These are phyloP conservation scores for Python bivittatus DNA, from an alignment of 2,113 vertebrate species.

Conservation along the genomic window DNA sequence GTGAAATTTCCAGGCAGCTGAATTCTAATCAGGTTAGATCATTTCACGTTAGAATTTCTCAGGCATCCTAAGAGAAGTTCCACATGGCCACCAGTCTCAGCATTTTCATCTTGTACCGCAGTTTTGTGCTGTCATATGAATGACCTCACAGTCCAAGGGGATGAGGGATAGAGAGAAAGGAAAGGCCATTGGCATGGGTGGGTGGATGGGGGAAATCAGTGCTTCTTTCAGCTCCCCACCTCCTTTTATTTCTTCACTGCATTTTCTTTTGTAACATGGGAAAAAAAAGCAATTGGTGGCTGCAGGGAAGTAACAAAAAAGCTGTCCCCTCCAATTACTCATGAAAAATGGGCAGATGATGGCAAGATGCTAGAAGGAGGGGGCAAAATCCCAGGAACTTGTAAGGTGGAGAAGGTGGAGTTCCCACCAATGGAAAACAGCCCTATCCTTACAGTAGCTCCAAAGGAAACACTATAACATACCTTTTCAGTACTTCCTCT, in stretches of 20 bases:
- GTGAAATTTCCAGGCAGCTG: not conserved
- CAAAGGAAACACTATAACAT: not conserved
- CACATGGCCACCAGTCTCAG: not conserved
- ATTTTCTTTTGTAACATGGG: not conserved
- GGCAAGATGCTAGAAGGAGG: not conserved
- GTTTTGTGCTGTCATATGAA: not conserved
- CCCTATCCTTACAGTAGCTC: not conserved
- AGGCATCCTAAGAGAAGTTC: not conserved
- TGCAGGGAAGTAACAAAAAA: not conserved
- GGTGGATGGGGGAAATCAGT: not conserved
- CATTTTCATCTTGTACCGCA: not conserved
- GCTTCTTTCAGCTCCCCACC: not conserved
- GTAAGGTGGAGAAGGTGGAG: not conserved
- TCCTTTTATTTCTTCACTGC: not conserved
- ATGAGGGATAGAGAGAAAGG: not conserved
- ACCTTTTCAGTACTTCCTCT: not conserved
- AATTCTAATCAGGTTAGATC: not conserved
- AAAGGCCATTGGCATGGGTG: not conserved
- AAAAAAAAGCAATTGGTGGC: not conserved
- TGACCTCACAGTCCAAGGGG: not conserved
- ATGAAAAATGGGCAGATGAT: not conserved
- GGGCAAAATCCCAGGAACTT: not conserved
- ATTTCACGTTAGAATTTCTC: not conserved
- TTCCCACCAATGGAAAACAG: not conserved
- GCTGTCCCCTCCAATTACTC: not conserved